Evolutionary conservation across 2,797 vertebrate species (phyloP), one percentile per base, ranked within the genome.

Genomic region (Buceros bicornis): DNA sequence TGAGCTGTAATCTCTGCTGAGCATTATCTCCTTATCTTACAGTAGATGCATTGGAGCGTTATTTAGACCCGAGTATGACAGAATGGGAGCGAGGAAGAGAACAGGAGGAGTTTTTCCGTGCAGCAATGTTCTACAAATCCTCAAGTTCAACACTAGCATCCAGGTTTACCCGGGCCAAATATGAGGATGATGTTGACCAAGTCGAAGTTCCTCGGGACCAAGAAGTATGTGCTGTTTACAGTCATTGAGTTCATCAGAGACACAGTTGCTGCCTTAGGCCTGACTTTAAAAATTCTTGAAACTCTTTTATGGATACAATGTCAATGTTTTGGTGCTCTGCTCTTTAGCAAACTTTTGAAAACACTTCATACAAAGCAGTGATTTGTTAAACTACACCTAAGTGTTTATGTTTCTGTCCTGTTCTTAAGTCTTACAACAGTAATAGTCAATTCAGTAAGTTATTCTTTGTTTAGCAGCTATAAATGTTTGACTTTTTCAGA

Each of bases 1-100:
- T 50, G 31, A 73, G 10, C 35, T 76, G 66, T 58, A 31, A 58
- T 48, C n/a, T 60, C 57, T 62, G 31, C 45, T 81, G 16, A 54
- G 16, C 6, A 10, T 61, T 91, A 35, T 70, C 13, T 83, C 8
- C 50, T 79, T 16, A 26, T 26, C 35, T 24, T 42, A 2, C 6
- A 54, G 5, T 48, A 98, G 99, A 98, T 24, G 97, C 98, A 1
- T 16, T 99, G 97, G 98, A 99, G 20, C 97, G 58, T 9, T 98
- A 98, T 89, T 88, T 99, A 93, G 99, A 99, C 86, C 87, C 97
- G 0, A 82, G 10, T 2, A 98, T 99, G 98, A 99, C 99, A 0
- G 99, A 99, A 82, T 99, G 99, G 99, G 99, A 99, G 92, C 98
- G 98, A 51, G 98, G 98, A 69, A 97, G 99, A 0, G 99, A 99